Base-by-base conservation (phyloP, 1,140 invertebrate species). In the Neuroterus valhalla region DNA sequence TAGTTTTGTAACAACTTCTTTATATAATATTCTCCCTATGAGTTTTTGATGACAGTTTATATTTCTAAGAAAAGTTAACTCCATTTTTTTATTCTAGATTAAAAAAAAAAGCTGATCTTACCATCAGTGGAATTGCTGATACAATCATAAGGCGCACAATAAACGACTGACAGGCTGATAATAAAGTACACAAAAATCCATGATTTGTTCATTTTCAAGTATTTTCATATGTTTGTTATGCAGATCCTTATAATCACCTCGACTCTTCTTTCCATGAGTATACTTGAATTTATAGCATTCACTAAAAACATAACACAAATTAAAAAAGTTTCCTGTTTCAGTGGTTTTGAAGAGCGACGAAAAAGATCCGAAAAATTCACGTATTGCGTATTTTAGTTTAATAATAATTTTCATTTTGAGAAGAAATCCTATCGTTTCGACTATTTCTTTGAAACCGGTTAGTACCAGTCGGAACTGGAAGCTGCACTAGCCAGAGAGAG, bases 201-300 rank as follows among this genome's bases (percentile, higher is more conserved):
- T 62, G 31, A 26, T 38, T 38, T 62, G 2, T 62, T 23, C 55
- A 62, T 62, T 62, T 31, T 62, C 31, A 62, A 62, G n/a, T 62
- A 14, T 31, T 31, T 62, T 31, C n/a, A 62, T 62, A 62, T 26
- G 31, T n/a, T 15, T 62, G 6, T 31, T 62, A 31, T 31, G 31
- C 55, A 62, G 31, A n/a, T 14, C n/a, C n/a, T 62, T 15, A 62
- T 31, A 62, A 62, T n/a, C 23, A 14, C 23, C 12, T 62, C 31
- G 5, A 31, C 21, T 62, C 50, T 52, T 52, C 17, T 52, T 52
- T 62, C 55, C 55, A 62, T 62, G 55, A 23, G 26, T 62, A n/a
- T n/a, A 31, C 11, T 26, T 15, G 1, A 62, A 26, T 62, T 62
- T 62, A 6, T 5, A n/a, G 14, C 15, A 3, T 26, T 5, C 19